phyloP scores from a whole-genome alignment of 1,140 invertebrate genomes.

The Caerostris extrusa region DNA sequence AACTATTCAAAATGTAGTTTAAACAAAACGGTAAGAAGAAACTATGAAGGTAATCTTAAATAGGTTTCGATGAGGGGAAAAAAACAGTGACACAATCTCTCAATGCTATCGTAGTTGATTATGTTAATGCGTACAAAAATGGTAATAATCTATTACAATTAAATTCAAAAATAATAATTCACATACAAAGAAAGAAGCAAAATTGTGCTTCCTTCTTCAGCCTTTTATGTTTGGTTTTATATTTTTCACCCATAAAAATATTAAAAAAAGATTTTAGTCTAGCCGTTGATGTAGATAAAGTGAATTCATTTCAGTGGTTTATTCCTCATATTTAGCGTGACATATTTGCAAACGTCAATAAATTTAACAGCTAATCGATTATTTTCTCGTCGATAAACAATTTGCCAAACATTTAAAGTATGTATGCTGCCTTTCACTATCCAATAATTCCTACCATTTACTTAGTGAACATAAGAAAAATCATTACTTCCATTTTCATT shows the following conservation, averaged over 20 bases:
- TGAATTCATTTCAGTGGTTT: not conserved
- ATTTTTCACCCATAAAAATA: not conserved
- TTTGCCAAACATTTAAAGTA: conserved; percentile 30
- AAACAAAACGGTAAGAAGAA: no score
- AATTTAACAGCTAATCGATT: not conserved
- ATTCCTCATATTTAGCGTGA: conserved; percentile 2
- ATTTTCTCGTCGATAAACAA: conserved; percentile 34
- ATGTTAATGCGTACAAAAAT: no score
- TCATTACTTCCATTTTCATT: conserved; percentile 7
- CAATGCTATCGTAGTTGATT: no score
- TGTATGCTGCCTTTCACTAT: not conserved
- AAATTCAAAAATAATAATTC: not conserved
- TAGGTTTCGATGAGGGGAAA: no score
- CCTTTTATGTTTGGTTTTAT: not conserved
- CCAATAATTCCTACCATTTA: conserved; percentile 11
- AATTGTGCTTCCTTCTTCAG: not conserved
- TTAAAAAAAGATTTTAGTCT: not conserved
- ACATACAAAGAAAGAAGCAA: not conserved
- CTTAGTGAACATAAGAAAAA: not conserved
- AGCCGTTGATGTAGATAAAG: not conserved
- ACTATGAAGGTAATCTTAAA: no score
- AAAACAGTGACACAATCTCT: no score
- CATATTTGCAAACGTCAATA: not conserved
- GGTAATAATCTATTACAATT: no score
- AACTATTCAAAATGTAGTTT: no score